phyloP scores from a whole-genome alignment of 2,113 vertebrate species.

The Pandion haliaetus region DNA sequence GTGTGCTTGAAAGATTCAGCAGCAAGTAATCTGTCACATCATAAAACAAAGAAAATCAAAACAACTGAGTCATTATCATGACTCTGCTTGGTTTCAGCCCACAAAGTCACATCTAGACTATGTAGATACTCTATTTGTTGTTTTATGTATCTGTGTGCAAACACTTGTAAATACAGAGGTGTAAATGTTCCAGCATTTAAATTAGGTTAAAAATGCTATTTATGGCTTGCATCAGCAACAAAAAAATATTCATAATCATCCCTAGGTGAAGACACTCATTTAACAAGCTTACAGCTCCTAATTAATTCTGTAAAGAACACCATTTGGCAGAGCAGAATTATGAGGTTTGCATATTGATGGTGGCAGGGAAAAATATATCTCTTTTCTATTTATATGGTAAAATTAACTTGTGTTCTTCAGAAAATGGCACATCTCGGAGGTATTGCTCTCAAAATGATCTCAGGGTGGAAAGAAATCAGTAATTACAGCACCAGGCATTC shows the following conservation, averaged over 20 bases:
- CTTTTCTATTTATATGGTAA: conserved; percentile 61
- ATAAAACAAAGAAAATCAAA: not conserved
- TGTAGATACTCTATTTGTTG: conserved; percentile 19
- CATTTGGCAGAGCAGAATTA: conserved; percentile 69
- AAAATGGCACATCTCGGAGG: conserved; percentile 74
- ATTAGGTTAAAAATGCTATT: conserved; percentile 55
- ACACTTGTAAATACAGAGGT: conserved; percentile 34
- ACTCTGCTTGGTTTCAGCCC: conserved; percentile 6
- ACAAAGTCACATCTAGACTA: not conserved
- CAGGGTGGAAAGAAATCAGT: conserved; percentile 72
- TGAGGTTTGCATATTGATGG: conserved; percentile 71
- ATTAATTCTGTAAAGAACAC: conserved; percentile 73
- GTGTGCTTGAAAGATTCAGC: not conserved
- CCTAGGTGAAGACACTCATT: conserved; percentile 63
- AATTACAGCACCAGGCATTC: conserved; percentile 76
- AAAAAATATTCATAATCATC: conserved; percentile 61
- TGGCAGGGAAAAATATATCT: conserved; percentile 66
- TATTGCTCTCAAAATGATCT: conserved; percentile 76
- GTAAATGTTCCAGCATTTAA: conserved; percentile 57
- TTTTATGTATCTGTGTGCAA: conserved; percentile 31
- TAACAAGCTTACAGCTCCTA: conserved; percentile 70
- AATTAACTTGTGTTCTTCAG: conserved; percentile 67
- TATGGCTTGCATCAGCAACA: conserved; percentile 41
- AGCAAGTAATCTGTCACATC: not conserved
- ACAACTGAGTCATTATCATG: conserved; percentile 14